phyloP scores from a whole-genome alignment of 2,113 vertebrate genomes.

The Oncorhynchus keta region DNA sequence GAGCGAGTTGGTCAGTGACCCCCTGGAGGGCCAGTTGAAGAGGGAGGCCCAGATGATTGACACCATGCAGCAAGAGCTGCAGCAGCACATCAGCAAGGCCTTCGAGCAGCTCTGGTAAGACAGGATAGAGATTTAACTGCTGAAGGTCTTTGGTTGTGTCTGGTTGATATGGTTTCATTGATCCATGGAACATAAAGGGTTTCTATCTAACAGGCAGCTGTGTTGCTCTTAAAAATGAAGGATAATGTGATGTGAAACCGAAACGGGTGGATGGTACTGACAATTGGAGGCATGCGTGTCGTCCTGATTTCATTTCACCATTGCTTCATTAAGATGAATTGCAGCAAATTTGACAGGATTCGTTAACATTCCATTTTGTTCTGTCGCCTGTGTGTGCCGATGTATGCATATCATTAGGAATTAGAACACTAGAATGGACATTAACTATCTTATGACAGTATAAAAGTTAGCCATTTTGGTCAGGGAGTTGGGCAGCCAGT shows the following conservation, averaged over 20 bases:
- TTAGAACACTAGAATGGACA: too few species aligned
- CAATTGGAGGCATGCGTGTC: too few species aligned
- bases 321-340: too few species aligned
- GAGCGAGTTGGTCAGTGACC: not conserved
- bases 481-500: too few species aligned
- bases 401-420: too few species aligned
- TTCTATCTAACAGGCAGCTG: not conserved
- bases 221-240: not conserved
- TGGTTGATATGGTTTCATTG: not conserved
- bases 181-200: not conserved
- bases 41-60: not conserved
- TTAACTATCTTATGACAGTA: too few species aligned
- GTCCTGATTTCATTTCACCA: too few species aligned
- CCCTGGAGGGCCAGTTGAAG: not conserved
- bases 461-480: too few species aligned
- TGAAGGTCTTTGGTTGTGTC: not conserved
- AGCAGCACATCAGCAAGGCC: not conserved
- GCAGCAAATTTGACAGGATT: too few species aligned
- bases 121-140: not conserved
- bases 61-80: not conserved
- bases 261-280: not conserved
- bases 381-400: too few species aligned
- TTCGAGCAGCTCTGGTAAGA: not conserved
- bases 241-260: not conserved
- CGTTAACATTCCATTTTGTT: too few species aligned